A percentile compares a stretch with the other conserved stretches of the same genome.
Evolutionary conservation across 1,140 invertebrate genomes (phyloP).

Genomic region (Theocolax elegans): DNA sequence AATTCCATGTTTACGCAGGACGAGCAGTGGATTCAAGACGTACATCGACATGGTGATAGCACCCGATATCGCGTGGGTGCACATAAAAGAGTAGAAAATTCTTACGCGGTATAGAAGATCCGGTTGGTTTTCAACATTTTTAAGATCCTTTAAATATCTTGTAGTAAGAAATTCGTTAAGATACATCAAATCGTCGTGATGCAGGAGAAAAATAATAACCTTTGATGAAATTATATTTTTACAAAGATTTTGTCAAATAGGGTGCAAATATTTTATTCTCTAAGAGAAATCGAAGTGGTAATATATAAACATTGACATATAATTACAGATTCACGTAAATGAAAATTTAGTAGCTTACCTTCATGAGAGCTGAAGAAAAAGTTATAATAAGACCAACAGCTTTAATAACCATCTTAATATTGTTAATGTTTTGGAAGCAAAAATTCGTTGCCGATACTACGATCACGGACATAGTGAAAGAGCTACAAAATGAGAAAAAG

Average conservation of each 20-base stretch:
- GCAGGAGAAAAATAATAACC: neutral
- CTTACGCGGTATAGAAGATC: neutral
- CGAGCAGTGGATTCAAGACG: neutral
- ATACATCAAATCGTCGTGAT: neutral
- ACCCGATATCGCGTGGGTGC: neutral
- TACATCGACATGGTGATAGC: neutral
- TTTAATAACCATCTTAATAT: conserved; percentile 34
- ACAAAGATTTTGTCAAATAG: too few species aligned
- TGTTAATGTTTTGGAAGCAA: neutral
- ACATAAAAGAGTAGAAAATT: neutral
- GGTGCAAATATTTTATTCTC: too few species aligned
- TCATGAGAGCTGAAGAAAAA: conserved; percentile 17
- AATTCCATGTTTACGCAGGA: neutral
- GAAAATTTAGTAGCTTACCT: too few species aligned
- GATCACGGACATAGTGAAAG: conserved; percentile 7
- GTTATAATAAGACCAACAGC: conserved; percentile 22
- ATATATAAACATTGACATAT: too few species aligned
- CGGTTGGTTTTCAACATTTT: neutral
- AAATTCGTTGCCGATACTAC: conserved; percentile 3
- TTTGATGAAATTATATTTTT: too few species aligned
- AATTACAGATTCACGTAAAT: too few species aligned
- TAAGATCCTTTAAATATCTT: neutral
- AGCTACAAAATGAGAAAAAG: too few species aligned
- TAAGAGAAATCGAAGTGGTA: too few species aligned
- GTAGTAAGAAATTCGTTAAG: neutral